phyloP scores from a whole-genome alignment of 2,113 vertebrate genomes.

The Tychaedon coryphoeus region DNA sequence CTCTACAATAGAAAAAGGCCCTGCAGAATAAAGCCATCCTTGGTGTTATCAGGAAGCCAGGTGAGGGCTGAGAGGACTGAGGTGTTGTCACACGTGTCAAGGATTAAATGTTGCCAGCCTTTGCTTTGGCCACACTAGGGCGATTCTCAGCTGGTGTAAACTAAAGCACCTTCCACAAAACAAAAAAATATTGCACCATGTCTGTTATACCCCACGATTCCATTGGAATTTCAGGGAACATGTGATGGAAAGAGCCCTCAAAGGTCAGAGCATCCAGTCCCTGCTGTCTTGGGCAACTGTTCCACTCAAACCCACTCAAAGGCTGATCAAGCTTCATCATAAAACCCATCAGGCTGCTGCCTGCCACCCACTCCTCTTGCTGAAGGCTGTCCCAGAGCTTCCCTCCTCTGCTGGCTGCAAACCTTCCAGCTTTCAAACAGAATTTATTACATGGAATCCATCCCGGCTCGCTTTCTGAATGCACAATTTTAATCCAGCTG shows the following conservation, averaged over 20 bases:
- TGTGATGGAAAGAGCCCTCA: not conserved
- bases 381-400: constrained; percentile 47
- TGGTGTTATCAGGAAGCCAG: not conserved
- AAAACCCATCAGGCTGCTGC: constrained; percentile 35
- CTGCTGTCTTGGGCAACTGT: not conserved
- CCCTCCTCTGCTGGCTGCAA: constrained; percentile 47
- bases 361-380: constrained; percentile 43
- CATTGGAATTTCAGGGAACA: not conserved
- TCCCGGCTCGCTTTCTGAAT: not conserved
- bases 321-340: not conserved
- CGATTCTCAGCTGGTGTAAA: not conserved
- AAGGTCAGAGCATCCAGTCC: not conserved
- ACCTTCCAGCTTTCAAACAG: constrained; percentile 40
- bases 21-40: not conserved
- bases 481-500: not conserved
- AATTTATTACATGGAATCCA: constrained; percentile 24
- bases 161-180: not conserved
- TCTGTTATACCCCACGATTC: not conserved
- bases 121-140: not conserved
- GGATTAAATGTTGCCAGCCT: constrained; percentile 11
- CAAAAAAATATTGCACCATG: not conserved
- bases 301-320: not conserved
- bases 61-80: not conserved
- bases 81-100: not conserved
- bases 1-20: not conserved